phyloP scores from a whole-genome alignment of 2,888 invertebrate species.

The Epinotia ramella region DNA sequence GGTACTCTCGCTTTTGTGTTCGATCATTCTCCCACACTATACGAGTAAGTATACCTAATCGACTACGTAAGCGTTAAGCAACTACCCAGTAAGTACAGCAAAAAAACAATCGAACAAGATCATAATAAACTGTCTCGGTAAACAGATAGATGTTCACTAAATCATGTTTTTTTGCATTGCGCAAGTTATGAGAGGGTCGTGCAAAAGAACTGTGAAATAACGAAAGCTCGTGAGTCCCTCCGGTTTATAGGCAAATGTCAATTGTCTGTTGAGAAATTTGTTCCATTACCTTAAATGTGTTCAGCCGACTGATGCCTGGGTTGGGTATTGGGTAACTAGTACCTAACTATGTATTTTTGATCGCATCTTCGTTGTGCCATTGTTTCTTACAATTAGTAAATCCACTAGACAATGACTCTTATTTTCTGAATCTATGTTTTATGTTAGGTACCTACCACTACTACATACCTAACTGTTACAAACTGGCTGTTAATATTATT shows the following conservation, averaged over 20 bases:
- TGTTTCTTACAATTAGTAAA: background rate
- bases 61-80: slow-evolving; percentile 52
- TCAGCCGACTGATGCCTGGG: slow-evolving; percentile 54
- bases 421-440: background rate
- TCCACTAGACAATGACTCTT: background rate
- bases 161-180: slow-evolving; percentile 52
- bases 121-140: slow-evolving; percentile 21
- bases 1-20: slow-evolving; percentile 55
- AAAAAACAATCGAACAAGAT: slow-evolving; percentile 7
- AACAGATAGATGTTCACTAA: slow-evolving; percentile 35
- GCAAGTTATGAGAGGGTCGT: slow-evolving; percentile 50
- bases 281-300: slow-evolving; percentile 75
- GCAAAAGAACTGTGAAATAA: slow-evolving; percentile 57
- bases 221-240: slow-evolving; percentile 58
- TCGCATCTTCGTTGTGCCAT: slow-evolving; percentile 56
- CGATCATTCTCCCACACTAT: slow-evolving; percentile 64
- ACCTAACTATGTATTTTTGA: slow-evolving; percentile 53
- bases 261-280: slow-evolving; percentile 74
- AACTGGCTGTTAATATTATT: background rate
- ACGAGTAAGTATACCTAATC: slow-evolving; percentile 46
- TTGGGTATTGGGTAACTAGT: slow-evolving; percentile 61
- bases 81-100: slow-evolving; percentile 47
- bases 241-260: slow-evolving; percentile 75
- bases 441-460: background rate
- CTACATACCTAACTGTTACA: background rate